Base-by-base conservation (phyloP, 2,888 invertebrate genomes). In the Habroteleia sp. region DNA sequence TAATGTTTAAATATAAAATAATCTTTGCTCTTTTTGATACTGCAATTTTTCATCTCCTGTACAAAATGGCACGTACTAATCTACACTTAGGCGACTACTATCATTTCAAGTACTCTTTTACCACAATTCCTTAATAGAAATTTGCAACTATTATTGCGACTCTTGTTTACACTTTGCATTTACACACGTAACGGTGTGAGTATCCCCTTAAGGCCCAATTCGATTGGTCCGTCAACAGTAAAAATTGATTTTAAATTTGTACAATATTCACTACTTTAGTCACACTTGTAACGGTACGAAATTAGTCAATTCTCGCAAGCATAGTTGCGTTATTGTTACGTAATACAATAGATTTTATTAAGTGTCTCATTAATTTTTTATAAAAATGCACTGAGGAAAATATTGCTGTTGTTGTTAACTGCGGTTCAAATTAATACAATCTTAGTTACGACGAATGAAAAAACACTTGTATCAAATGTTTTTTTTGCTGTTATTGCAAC, bases 21-120 rank as follows among this genome's bases (percentile, higher is more conserved):
- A 60, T 62, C 46, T 63, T 71, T 76, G 48, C n/a, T n/a, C 35
- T 48, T 37, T 37, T 63, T 44, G 65, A 62, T 71, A 60, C 52
- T 71, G 46, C 54, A 50, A 33, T 73, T 66, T 71, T 62, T 39
- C 2, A 66, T 48, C 74, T 77, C 74, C 82, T 86, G 84, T 86
- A 87, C 84, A 88, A 83, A 84, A 88, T 88, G 88, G 88, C 88
- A 88, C 88, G 81, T 85, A 82, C 86, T 87, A 85, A 81, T 75
- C 82, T 84, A 86, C 78, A 79, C 79, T 83, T 78, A 81, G 75
- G 78, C 74, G 71, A 66, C 50, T 78, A 76, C 66, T 69, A 50
- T 56, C 11, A 17, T 63, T 80, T 83, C 82, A 84, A 86, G 81
- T 86, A 84, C 82, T 81, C 79, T 82, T 63, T 77, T 79, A 80